Evolutionary conservation across 2,888 invertebrate species (phyloP).

Genomic region (Epinotia demarniana): DNA sequence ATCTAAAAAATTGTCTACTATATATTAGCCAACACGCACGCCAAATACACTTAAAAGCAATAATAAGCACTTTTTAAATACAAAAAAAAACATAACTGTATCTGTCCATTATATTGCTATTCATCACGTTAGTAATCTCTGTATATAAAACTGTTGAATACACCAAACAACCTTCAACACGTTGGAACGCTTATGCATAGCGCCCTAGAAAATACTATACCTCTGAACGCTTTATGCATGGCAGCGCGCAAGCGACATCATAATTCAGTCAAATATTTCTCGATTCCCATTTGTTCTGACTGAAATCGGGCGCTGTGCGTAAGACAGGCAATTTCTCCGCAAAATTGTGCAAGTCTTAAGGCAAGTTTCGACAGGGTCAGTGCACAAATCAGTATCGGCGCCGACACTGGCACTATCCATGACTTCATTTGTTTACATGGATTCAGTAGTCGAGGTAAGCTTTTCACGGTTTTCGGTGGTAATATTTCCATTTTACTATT

Average conservation of each 20-base stretch:
- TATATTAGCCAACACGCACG: not conserved
- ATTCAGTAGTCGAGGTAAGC: too few relatives aligned
- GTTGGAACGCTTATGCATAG: slow-evolving; percentile 16
- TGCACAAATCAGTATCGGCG: not conserved
- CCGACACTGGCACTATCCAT: slow-evolving; percentile 5
- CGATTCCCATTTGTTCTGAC: not conserved
- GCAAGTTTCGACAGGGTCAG: not conserved
- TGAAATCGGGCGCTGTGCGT: slow-evolving; percentile 4
- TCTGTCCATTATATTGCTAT: not conserved
- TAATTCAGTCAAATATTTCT: not conserved
- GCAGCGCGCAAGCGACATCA: not conserved
- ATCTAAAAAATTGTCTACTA: not conserved
- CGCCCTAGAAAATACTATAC: not conserved
- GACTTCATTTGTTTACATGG: slow-evolving; percentile 7
- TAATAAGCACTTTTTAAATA: not conserved
- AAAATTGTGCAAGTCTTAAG: not conserved
- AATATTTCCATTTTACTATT: too few relatives aligned
- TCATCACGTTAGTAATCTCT: not conserved
- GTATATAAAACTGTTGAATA: slow-evolving; percentile 1
- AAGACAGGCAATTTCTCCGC: not conserved
- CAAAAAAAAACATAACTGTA: too few relatives aligned
- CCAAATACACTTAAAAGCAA: not conserved
- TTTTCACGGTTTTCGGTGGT: too few relatives aligned
- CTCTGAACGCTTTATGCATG: not conserved
- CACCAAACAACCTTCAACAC: not conserved